Conservation (phyloP, 1,140 invertebrate genomes). For the Drusus annulatus region DNA sequence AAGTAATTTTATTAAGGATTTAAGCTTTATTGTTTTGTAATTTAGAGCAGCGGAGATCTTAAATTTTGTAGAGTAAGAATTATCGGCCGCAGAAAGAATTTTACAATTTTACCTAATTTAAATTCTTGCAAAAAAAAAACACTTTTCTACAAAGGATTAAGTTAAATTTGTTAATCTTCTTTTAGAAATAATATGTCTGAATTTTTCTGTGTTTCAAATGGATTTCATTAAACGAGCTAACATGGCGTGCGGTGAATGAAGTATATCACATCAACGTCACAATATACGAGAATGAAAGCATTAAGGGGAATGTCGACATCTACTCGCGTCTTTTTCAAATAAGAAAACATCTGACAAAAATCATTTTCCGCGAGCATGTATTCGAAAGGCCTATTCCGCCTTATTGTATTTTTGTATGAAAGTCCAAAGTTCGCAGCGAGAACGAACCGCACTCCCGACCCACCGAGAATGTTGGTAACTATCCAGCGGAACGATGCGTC, state of each 20-base stretch:
- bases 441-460: slow-evolving; percentile 24
- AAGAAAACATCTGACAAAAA: slow-evolving; percentile 25
- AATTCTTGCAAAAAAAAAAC: too few relatives aligned
- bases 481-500: slow-evolving; percentile 3
- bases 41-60: background rate
- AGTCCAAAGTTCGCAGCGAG: slow-evolving; percentile 21
- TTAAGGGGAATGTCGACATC: slow-evolving; percentile 9
- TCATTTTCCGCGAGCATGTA: slow-evolving; percentile 19
- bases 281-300: background rate
- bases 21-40: slow-evolving; percentile 4
- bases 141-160: too few relatives aligned
- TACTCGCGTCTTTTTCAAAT: background rate
- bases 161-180: too few relatives aligned
- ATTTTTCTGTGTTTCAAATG: too few relatives aligned
- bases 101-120: too few relatives aligned
- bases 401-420: slow-evolving; percentile 37
- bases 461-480: background rate
- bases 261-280: slow-evolving; percentile 16
- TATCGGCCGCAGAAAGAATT: background rate
- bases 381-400: slow-evolving; percentile 22
- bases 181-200: too few relatives aligned
- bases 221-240: too few relatives aligned
- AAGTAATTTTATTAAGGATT: slow-evolving; percentile 53
- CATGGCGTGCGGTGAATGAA: too few relatives aligned
- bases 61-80: background rate